Percentiles rank a stretch among this genome's conserved stretches.
Conservation (phyloP, 1,140 invertebrate genomes). For the Bemisia tabaci region DNA sequence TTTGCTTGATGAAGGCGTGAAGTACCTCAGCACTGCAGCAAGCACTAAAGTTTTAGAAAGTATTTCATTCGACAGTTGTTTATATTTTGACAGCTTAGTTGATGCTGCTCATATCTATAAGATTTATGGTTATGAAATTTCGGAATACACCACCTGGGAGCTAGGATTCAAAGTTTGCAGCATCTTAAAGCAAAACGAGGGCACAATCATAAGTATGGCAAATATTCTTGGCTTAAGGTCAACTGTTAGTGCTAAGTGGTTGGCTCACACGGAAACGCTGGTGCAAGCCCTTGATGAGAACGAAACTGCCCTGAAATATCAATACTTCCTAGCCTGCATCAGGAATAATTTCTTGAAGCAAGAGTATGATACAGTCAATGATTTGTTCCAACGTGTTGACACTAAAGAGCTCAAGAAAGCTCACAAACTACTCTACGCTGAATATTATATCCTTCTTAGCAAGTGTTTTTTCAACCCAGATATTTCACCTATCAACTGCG, state of each 20-base stretch:
- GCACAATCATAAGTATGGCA: not conserved
- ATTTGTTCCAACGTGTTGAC: not conserved
- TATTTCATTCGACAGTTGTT: not conserved
- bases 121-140: not conserved
- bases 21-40: not conserved
- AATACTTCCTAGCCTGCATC: not conserved
- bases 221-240: not conserved
- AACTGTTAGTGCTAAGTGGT: not conserved
- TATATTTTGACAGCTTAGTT: not conserved
- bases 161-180: not conserved
- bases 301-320: not conserved
- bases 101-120: not conserved
- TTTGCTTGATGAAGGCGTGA: not conserved
- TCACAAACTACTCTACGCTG: not conserved
- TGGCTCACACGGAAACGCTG: not conserved
- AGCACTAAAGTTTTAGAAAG: not conserved
- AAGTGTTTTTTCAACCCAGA: not conserved
- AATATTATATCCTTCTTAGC: not conserved
- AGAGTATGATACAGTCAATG: not conserved
- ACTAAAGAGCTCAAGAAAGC: not conserved
- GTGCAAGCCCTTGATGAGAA: not conserved
- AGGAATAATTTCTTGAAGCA: not conserved
- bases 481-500: not conserved
- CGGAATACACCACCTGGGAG: not conserved
- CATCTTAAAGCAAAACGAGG: not conserved